phyloP scores from a whole-genome alignment of 2,888 invertebrate genomes.

The Encarsia formosa region DNA sequence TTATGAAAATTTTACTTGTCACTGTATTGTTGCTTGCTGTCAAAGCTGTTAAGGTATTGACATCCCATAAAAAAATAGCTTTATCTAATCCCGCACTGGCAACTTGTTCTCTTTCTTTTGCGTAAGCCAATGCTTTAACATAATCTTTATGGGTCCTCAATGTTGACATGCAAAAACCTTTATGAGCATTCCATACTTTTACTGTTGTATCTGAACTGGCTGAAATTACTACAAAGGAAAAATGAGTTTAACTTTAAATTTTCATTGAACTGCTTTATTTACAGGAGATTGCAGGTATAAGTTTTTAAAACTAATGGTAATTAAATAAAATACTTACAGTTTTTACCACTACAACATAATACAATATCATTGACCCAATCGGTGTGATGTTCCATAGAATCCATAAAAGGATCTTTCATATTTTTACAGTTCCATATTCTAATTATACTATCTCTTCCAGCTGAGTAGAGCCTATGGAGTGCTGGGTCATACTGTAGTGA shows the following conservation, averaged over 20 bases:
- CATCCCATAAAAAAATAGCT: conserved; percentile 97
- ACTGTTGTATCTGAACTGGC: conserved; percentile 99
- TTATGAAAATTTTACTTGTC: conserved; percentile 64
- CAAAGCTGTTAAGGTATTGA: conserved; percentile 92
- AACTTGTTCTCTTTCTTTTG: conserved; percentile 90
- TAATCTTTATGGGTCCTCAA: conserved; percentile 97
- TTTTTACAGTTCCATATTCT: conserved; percentile 75
- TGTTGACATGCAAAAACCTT: conserved; percentile 99
- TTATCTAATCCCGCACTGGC: conserved; percentile 97
- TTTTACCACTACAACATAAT: conserved; percentile 93
- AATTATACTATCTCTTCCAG: conserved; percentile 95
- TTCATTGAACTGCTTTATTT: too few relatives aligned
- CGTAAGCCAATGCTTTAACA: conserved; percentile 96
- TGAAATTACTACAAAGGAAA: conserved; percentile 75
- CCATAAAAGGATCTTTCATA: conserved; percentile 74
- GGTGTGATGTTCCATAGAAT: conserved; percentile 99
- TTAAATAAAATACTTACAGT: conserved; percentile 59
- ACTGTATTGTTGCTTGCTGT: conserved; percentile 99
- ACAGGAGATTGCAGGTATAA: too few relatives aligned
- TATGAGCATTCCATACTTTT: conserved; percentile 99
- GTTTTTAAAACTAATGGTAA: too few relatives aligned
- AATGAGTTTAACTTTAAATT: neutral
- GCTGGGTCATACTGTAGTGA: conserved; percentile 89
- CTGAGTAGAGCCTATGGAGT: conserved; percentile 86
- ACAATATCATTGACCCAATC: conserved; percentile 99